Evolutionary conservation across 2,113 vertebrate species (phyloP).

Genomic region (Daphoenositta chrysoptera): DNA sequence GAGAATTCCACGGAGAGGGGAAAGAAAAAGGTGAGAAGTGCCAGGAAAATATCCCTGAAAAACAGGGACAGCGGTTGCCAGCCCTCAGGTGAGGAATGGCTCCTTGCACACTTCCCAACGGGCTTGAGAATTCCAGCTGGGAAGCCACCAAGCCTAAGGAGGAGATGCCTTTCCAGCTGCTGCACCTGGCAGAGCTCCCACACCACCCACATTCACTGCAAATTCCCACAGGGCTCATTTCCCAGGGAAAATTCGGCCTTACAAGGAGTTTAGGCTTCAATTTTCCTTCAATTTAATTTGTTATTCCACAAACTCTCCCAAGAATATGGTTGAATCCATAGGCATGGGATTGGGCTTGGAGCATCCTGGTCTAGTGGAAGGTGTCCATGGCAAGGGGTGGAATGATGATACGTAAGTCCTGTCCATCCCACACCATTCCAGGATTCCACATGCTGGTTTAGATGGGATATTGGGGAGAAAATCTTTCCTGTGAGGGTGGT

Average conservation of each 20-base stretch:
- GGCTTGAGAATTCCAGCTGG: neutral
- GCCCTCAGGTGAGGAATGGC: neutral
- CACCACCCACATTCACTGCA: too few species aligned
- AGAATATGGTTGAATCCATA: neutral
- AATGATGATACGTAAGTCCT: rapidly evolving
- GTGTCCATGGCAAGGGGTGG: neutral
- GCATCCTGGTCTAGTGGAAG: neutral
- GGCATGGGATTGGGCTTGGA: neutral
- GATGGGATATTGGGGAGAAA: neutral
- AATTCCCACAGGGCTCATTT: neutral
- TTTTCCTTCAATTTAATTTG: neutral
- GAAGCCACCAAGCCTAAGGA: neutral
- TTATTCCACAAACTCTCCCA: neutral
- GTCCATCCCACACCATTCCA: neutral
- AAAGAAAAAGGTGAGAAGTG: rapidly evolving
- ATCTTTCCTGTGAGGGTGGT: neutral
- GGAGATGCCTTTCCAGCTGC: neutral
- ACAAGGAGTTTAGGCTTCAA: neutral
- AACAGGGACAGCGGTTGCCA: neutral
- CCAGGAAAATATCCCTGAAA: too few species aligned
- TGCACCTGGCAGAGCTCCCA: neutral
- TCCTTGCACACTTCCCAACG: neutral
- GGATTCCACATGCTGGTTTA: neutral
- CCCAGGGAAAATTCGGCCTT: neutral
- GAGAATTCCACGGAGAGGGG: rapidly evolving